Evolutionary conservation across 2,888 invertebrate genomes (phyloP), one percentile per base, ranked within the genome.

Genomic region (Netelia virgata): DNA sequence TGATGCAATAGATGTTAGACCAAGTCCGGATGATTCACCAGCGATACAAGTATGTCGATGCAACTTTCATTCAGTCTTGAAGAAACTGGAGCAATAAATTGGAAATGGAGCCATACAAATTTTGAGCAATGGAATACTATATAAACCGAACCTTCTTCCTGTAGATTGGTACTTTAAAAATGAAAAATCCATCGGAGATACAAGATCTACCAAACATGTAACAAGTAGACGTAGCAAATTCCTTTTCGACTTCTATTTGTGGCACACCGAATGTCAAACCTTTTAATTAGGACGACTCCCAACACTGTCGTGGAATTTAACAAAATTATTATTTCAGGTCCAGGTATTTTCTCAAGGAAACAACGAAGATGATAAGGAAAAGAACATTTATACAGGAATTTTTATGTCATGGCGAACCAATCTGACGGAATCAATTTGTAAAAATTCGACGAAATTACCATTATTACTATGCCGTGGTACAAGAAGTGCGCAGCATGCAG

Each of bases 391-490:
- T 69, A 88, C 80, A 47, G 93, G 93, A 6, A 87, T 91, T 74
- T 85, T 93, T 50, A 74, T 93, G 11, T 93, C 92, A 2, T 92
- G 93, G 93, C 87, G 89, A 23, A 86, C 88, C 8, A 76, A 55
- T 1, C 59, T 77, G 0, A 76, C 57, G 0, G 83, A 87, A 23
- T 23, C 73, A 11, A 72, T 78, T 16, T 47, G 61, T 16, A 84
- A 83, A 3, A 87, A 90, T 70, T 83, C 87, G 5, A 43, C 88
- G 10, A 88, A 87, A 80, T 85, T 94, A 36, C 93, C 94, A 20
- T 82, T 94, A 59, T 72, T 93, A 6, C 78, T 94, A 3, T 93
- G 92, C 77, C 88, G 91, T 75, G 93, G 94, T n/a, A 90, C 89
- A 8, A 75, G 75, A 43, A 89, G 75, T 57, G 87, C 90, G 11